These are phyloP conservation scores for Plestiodon gilberti DNA, from an alignment of 2,113 vertebrate species.

Conservation along the genomic window DNA sequence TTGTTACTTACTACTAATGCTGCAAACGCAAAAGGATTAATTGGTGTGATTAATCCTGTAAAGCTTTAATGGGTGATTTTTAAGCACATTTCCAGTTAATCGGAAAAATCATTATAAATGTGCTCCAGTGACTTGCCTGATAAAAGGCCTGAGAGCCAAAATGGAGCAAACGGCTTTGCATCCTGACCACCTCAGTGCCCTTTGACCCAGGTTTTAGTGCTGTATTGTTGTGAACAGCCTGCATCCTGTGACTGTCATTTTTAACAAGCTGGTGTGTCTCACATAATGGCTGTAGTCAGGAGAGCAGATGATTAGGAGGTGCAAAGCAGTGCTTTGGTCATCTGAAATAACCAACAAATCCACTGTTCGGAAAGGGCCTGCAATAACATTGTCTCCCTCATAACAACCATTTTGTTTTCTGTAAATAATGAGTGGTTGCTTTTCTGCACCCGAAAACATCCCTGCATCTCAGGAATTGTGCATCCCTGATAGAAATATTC, in stretches of 20 bases:
- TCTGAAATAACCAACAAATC: neutral
- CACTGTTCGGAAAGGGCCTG: neutral
- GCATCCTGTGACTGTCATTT: neutral
- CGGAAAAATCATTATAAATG: neutral
- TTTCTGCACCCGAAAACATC: neutral
- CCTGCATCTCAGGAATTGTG: neutral
- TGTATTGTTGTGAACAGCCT: neutral
- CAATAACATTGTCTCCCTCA: neutral
- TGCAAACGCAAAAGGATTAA: neutral
- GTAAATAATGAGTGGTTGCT: neutral
- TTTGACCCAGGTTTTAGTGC: neutral
- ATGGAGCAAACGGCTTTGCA: neutral
- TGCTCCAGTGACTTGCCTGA: neutral
- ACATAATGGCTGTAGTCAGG: neutral
- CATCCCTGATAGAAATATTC: neutral
- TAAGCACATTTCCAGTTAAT: neutral
- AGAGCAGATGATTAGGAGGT: neutral
- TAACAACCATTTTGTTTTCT: neutral
- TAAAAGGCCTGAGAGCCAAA: neutral
- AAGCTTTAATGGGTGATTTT: neutral
- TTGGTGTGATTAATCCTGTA: neutral
- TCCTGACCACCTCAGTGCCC: neutral
- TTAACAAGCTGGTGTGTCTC: neutral
- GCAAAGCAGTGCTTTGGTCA: neutral
- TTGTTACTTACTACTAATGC: neutral